These are phyloP conservation scores for Antheraea pernyi DNA, from an alignment of 1,140 invertebrate species.

Conservation along the genomic window DNA sequence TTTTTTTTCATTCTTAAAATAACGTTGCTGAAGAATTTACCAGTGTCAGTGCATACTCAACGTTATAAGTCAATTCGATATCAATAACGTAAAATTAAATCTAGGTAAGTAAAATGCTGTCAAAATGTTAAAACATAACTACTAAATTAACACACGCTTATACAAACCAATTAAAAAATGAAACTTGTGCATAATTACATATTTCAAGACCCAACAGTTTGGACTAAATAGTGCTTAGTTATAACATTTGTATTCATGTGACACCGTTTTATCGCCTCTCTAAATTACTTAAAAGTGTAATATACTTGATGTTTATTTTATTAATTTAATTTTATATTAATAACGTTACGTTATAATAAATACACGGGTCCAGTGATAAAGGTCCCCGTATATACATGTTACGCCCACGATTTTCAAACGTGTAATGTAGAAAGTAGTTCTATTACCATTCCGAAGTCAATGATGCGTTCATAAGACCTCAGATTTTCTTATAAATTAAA, in stretches of 20 bases:
- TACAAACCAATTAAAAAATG: no score
- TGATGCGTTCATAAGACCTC: constrained; percentile 8
- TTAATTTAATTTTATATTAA: constrained; percentile 4
- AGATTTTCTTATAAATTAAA: background rate
- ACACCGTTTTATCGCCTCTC: background rate
- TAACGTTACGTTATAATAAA: background rate
- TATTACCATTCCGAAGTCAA: constrained; percentile 16
- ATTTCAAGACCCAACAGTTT: no score
- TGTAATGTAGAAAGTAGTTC: constrained; percentile 17
- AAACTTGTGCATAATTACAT: no score
- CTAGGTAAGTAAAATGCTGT: no score
- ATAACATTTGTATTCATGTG: background rate
- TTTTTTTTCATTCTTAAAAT: no score
- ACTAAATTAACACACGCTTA: no score
- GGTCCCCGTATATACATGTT: constrained; percentile 7
- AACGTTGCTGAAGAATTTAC: no score
- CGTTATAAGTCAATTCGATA: no score
- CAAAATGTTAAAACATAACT: no score
- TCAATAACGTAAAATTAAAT: no score
- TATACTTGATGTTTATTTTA: background rate
- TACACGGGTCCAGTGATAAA: background rate
- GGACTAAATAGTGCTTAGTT: no score
- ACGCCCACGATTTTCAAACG: constrained; percentile 14
- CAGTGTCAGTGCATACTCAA: no score
- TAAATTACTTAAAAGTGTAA: background rate